Conservation (phyloP, 1,140 invertebrate species). For the Danaus melanippus region DNA sequence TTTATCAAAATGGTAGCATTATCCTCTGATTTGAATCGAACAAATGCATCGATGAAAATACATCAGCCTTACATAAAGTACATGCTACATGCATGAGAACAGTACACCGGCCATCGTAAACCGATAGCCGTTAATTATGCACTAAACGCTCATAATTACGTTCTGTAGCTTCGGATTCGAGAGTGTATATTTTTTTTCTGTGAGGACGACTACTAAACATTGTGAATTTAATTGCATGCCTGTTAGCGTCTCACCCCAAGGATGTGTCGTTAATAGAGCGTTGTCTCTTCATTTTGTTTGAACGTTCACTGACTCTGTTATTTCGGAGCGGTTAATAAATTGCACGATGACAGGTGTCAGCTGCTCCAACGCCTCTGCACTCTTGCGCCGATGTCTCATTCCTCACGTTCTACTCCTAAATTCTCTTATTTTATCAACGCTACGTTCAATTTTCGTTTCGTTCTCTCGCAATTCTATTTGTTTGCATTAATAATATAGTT, state of each 20-base stretch:
- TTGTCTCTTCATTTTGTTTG: slow-evolving; percentile 64
- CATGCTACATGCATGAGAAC: neutral
- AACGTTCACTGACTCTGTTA: slow-evolving; percentile 64
- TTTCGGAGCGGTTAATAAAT: slow-evolving; percentile 70
- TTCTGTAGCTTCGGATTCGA: slow-evolving; percentile 4
- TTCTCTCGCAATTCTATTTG: slow-evolving; percentile 54
- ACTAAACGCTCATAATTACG: slow-evolving; percentile 12
- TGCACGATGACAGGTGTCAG: slow-evolving; percentile 70
- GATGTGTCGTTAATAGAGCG: slow-evolving; percentile 64
- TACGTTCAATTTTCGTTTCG: slow-evolving; percentile 66
- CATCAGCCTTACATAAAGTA: slow-evolving; percentile 1
- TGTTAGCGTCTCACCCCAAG: slow-evolving; percentile 41
- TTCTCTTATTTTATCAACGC: slow-evolving; percentile 70
- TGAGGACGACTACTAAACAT: slow-evolving; percentile 18
- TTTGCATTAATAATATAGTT: slow-evolving; percentile 50
- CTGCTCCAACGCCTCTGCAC: slow-evolving; percentile 69
- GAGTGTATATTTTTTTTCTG: slow-evolving; percentile 10
- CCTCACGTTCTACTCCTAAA: slow-evolving; percentile 65
- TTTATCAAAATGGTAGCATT: slow-evolving; percentile 1
- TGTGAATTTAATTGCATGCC: slow-evolving; percentile 52
- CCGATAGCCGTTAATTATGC: neutral
- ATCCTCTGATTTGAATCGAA: neutral
- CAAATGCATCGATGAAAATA: slow-evolving; percentile 1
- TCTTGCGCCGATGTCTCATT: slow-evolving; percentile 70
- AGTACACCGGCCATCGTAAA: neutral